Evolutionary conservation across 2,797 vertebrate genomes (phyloP).

Genomic region (Sebastes iracundus): DNA sequence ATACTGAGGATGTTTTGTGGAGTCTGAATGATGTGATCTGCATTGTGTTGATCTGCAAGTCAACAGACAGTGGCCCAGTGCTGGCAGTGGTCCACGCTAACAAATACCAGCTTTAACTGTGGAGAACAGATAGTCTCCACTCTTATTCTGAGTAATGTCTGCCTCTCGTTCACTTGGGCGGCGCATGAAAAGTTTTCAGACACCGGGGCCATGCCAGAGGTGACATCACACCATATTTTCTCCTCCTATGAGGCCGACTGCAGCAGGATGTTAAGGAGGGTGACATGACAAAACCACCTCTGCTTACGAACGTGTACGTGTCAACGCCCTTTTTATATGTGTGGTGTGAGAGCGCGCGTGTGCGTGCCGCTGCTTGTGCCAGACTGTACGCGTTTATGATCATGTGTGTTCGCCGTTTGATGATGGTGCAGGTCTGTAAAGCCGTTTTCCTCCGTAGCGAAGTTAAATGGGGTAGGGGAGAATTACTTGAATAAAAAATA

Average conservation of each 20-base stretch:
- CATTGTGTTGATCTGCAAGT: slow-evolving; percentile 58
- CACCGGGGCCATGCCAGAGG: slow-evolving; percentile 81
- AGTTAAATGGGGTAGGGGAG: slow-evolving; percentile 51
- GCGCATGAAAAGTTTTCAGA: slow-evolving; percentile 83
- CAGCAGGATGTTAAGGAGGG: slow-evolving; percentile 61
- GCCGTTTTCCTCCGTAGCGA: slow-evolving; percentile 37
- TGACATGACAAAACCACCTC: slow-evolving; percentile 71
- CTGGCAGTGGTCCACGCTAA: slow-evolving; percentile 76
- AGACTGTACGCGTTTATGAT: slow-evolving; percentile 38
- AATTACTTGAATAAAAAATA: slow-evolving; percentile 55
- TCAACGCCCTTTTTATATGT: slow-evolving; percentile 63
- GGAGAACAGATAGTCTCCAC: slow-evolving; percentile 85
- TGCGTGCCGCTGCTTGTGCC: slow-evolving; percentile 31
- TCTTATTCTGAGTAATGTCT: slow-evolving; percentile 90
- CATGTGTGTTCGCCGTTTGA: slow-evolving; percentile 54
- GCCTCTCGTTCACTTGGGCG: slow-evolving; percentile 82
- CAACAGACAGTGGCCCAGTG: slow-evolving; percentile 52
- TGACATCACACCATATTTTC: slow-evolving; percentile 85
- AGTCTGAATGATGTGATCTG: slow-evolving; percentile 53
- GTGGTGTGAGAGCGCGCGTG: slow-evolving; percentile 25
- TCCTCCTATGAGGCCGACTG: slow-evolving; percentile 57
- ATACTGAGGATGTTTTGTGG: slow-evolving; percentile 51
- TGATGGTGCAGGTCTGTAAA: slow-evolving; percentile 48
- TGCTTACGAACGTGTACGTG: slow-evolving; percentile 48
- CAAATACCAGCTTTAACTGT: slow-evolving; percentile 83